Conservation (phyloP, 2,797 vertebrate species). For the Mormyrus hasselquistii region DNA sequence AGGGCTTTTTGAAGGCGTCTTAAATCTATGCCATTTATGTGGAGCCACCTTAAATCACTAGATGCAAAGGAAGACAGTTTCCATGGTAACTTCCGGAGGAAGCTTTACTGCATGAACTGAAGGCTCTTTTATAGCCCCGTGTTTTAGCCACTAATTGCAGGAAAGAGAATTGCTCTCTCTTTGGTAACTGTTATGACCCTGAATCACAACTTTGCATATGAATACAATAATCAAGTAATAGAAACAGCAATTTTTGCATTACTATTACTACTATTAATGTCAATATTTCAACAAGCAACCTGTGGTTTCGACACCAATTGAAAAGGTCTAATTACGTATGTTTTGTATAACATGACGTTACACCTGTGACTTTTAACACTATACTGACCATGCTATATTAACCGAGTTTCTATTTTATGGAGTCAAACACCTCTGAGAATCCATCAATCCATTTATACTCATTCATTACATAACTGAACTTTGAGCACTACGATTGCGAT, state of each 20-base stretch:
- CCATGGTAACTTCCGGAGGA: constrained; percentile 69
- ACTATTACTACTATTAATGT: neutral
- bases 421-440: neutral
- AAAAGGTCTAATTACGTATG: constrained; percentile 10
- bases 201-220: neutral
- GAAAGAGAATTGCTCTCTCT: neutral
- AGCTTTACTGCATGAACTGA: constrained; percentile 54
- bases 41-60: constrained; percentile 57
- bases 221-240: constrained; percentile 4
- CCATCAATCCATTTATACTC: neutral
- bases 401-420: neutral
- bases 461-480: neutral
- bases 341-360: constrained; percentile 5
- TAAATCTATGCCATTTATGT: constrained; percentile 32
- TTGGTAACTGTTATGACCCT: neutral
- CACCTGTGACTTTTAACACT: neutral
- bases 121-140: constrained; percentile 58
- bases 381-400: neutral
- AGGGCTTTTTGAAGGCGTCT: constrained; percentile 23
- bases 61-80: constrained; percentile 58
- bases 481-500: neutral
- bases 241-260: neutral
- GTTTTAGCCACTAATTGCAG: constrained; percentile 19
- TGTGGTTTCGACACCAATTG: neutral
- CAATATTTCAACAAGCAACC: neutral